Base-by-base conservation (phyloP, 2,888 invertebrate genomes). In the Lobophora halterata region DNA sequence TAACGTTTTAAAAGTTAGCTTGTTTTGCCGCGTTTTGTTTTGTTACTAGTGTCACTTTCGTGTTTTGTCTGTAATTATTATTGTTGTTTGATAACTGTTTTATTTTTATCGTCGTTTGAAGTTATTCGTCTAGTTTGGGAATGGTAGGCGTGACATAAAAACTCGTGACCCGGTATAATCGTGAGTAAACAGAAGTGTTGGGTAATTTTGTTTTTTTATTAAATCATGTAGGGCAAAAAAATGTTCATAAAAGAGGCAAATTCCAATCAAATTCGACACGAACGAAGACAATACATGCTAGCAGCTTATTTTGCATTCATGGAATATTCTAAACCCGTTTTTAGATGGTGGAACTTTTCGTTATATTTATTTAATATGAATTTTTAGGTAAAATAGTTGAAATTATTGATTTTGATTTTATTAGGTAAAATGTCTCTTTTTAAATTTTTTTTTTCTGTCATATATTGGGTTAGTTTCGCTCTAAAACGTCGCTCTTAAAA, bases 1-100 rank as follows among this genome's bases (percentile, higher is more conserved):
- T 87, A 87, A 82, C 86, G 87, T 82, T 87, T 87, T 86, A 82
- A 86, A 87, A 87, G 80, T 86, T 87, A 70, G 76, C 66, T 80
- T 67, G 69, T 82, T 81, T 74, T 65, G 69, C 71, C 80, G 69
- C 58, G 60, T 67, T 70, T 62, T 63, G 58, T 69, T 65, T 58
- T 61, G 59, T 61, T 52, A 47, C 58, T 64, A 62, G 68, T 65
- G 65, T 62, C 65, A 61, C 63, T 66, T 60, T 65, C 61, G 64
- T 69, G 70, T 73, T 75, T 65, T 65, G 60, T 61, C 65, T 58
- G 61, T 79, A 79, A 82, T 83, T 79, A 85, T 82, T 79, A 75
- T 73, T 63, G 73, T 75, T 69, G 68, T 81, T 83, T 77, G 75
- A 75, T 57, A 64, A 68, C 59, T 77, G 65, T 69, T 55, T 60